Evolutionary conservation across 2,888 invertebrate genomes (phyloP).

Genomic region (Tachina lurida): DNA sequence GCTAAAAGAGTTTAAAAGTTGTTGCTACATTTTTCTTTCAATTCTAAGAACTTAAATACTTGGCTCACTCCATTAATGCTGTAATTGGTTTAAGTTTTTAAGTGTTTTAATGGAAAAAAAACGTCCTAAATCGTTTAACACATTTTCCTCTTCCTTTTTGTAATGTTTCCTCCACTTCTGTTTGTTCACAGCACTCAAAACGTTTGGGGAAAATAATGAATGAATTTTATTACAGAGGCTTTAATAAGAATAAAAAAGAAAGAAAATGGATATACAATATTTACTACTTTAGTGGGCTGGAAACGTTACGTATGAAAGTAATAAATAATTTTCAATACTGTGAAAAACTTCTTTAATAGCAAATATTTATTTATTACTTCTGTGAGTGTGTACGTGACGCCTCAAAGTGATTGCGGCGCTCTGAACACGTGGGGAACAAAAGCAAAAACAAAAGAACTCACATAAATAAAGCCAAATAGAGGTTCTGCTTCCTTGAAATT

Average conservation of each 20-base stretch:
- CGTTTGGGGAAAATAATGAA: not conserved
- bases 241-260: not conserved
- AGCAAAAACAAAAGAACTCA: not conserved
- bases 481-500: no score
- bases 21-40: no score
- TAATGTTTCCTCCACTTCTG: no score
- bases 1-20: no score
- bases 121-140: not conserved
- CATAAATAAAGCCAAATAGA: not conserved
- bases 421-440: not conserved
- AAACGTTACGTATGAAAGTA: no score
- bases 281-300: constrained; percentile 15
- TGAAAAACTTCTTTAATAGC: not conserved
- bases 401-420: not conserved
- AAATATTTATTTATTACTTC: not conserved
- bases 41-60: no score
- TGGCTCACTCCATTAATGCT: no score
- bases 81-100: not conserved
- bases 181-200: no score
- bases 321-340: not conserved
- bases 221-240: not conserved
- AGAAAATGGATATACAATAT: constrained; percentile 7
- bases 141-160: not conserved
- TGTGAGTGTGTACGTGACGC: not conserved
- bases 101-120: not conserved